Percentiles rank a stretch among this genome's conserved stretches.
Evolutionary conservation across 2,113 vertebrate species (phyloP).

Genomic region (Sinocyclocheilus rhinocerous): DNA sequence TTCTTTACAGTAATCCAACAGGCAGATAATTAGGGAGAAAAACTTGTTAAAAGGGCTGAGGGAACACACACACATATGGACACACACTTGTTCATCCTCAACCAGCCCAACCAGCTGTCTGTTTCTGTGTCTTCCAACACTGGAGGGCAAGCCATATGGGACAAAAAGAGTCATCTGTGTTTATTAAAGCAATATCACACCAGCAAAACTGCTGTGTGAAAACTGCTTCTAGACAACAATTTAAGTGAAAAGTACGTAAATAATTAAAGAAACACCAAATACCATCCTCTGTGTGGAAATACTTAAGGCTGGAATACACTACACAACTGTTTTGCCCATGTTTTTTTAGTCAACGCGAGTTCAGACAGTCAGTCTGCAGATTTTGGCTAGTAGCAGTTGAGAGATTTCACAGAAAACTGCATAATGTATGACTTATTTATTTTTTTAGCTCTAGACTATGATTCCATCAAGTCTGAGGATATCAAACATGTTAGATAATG

Average conservation of each 20-base stretch:
- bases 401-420: neutral
- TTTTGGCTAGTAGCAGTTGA: neutral
- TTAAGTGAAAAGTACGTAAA: neutral
- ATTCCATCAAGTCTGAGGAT: neutral
- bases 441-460: neutral
- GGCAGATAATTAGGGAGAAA: constrained; percentile 50
- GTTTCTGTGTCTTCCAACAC: constrained; percentile 24
- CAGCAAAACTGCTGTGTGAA: neutral
- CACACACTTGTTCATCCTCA: constrained; percentile 21
- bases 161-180: constrained; percentile 23
- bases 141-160: constrained; percentile 43
- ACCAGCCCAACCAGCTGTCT: constrained; percentile 29
- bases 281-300: neutral
- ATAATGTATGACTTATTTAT: neutral
- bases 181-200: constrained; percentile 7
- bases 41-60: constrained; percentile 28
- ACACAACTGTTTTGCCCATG: neutral
- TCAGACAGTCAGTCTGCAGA: neutral
- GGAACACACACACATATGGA: constrained; percentile 21
- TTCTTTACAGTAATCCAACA: constrained; percentile 42
- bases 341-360: neutral
- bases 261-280: neutral
- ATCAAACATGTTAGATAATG: neutral
- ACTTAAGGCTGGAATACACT: neutral
- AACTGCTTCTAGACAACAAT: neutral